These are phyloP conservation scores for Geotrypetes seraphini DNA, from an alignment of 2,797 vertebrate genomes.

Conservation along the genomic window DNA sequence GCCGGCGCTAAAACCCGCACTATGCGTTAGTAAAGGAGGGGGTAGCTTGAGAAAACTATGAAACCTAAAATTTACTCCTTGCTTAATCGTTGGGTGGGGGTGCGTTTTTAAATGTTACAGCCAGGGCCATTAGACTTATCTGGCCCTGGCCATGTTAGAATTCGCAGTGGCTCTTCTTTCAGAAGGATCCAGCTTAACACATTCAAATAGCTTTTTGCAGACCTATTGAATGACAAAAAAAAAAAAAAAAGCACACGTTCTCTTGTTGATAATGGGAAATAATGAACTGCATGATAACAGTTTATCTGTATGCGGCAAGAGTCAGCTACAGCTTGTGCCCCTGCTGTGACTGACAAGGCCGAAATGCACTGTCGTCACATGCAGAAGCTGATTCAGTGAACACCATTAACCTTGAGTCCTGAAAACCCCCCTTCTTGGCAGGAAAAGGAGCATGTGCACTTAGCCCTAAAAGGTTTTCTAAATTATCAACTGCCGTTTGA, in stretches of 20 bases:
- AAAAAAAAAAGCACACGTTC: too few species aligned
- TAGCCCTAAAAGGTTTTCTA: constrained; percentile 11
- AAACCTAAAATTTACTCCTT: too few species aligned
- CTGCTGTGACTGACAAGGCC: constrained; percentile 14
- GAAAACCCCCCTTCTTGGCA: constrained; percentile 17
- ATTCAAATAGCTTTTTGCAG: constrained; percentile 2
- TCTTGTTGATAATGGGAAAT: neutral
- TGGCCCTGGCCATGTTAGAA: too few species aligned
- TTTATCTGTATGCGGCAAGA: constrained; percentile 3
- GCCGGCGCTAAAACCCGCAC: too few species aligned
- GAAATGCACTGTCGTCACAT: constrained; percentile 7
- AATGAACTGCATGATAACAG: neutral
- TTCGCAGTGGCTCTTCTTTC: too few species aligned
- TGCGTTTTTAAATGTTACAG: too few species aligned
- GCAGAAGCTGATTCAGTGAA: constrained; percentile 19
- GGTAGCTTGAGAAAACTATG: too few species aligned
- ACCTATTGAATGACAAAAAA: neutral
- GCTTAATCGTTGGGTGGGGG: too few species aligned
- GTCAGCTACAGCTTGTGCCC: constrained; percentile 19
- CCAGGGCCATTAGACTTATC: too few species aligned
- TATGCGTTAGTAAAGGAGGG: too few species aligned
- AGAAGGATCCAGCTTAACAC: constrained; percentile 8
- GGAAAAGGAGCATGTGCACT: constrained; percentile 18
- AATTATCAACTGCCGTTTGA: constrained; percentile 6
- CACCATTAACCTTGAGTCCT: constrained; percentile 13